Evolutionary conservation across 92 coral and sea anemone genomes (phyloP), one percentile per base, ranked within the genome.

Genomic region (Palythoa caribaeorum): DNA sequence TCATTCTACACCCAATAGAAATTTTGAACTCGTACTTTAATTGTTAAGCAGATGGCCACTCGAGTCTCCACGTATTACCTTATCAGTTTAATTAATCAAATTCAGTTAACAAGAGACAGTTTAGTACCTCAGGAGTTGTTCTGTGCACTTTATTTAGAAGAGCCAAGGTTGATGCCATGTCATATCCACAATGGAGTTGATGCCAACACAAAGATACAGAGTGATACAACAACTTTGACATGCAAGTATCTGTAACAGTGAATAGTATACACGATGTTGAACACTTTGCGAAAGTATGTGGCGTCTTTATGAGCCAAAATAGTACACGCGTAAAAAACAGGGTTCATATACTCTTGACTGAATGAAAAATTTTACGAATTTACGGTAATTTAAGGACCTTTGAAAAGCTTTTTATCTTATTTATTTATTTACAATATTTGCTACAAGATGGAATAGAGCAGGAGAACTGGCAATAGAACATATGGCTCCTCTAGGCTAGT

Each of bases 161-260:
- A 47, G 81, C 68, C 72, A 96, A 89, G 14, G 96, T 88, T 83
- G 92, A 73, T 65, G 73, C 83, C 88, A 93, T 89, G 79, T 95
- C 96, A 73, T 53, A 73, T 21, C 96, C 96, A 47, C 77, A 72
- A 16, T 62, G 81, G 53, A 92, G 88, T 54, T 89, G 89, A 66
- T 93, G 94, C 39, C 88, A 90, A 47, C 91, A 90, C 77, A 96
- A 80, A 66, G 93, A 92, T 71, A 92, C 83, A 48, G 91, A 88
- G 83, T 92, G 91, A 80, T 84, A 86, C 91, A 91, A 90, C 70
- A 91, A 28, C 37, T 71, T 78, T 83, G 85, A 60, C 71, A 94
- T 53, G 88, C 71, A 85, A 55, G 55, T 76, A 65, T 66, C 86
- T 81, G 76, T 6, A 78, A 78, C 28, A 53, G 21, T 13, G 7